These are phyloP conservation scores for Caenorhabditis panamensis DNA, from an alignment of 2,888 invertebrate genomes.

Conservation along the genomic window DNA sequence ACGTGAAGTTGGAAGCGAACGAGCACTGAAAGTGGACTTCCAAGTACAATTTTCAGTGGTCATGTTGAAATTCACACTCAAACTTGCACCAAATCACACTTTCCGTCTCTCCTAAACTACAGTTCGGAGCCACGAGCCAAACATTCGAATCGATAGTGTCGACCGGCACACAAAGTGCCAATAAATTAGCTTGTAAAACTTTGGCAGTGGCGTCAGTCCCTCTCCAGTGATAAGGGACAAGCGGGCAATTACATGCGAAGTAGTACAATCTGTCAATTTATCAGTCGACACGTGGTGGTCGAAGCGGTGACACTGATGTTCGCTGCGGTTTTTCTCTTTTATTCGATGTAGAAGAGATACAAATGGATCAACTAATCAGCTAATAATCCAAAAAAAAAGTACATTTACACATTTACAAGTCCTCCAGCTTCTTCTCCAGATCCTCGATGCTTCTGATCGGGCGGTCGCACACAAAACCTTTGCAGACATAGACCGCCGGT, in stretches of 20 bases:
- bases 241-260: constrained; percentile 50
- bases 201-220: constrained; percentile 47
- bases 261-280: constrained; percentile 48
- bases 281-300: constrained; percentile 56
- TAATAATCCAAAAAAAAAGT: constrained; percentile 7
- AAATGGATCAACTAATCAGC: too few relatives aligned
- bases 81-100: neutral
- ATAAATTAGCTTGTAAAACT: constrained; percentile 58
- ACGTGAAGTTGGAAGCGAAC: neutral
- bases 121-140: constrained; percentile 15
- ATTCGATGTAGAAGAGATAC: constrained; percentile 14
- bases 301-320: constrained; percentile 47
- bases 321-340: constrained; percentile 26
- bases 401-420: constrained; percentile 19
- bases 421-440: constrained; percentile 34
- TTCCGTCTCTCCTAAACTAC: neutral
- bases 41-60: too few relatives aligned
- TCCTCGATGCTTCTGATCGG: constrained; percentile 49
- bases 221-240: constrained; percentile 39
- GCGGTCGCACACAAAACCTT: constrained; percentile 53
- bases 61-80: too few relatives aligned
- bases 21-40: too few relatives aligned
- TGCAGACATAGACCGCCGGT: constrained; percentile 64
- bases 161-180: constrained; percentile 32
- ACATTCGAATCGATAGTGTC: constrained; percentile 39